phyloP scores from a whole-genome alignment of 2,797 vertebrate species.

The Ctenochaetus hawaiiensis region DNA sequence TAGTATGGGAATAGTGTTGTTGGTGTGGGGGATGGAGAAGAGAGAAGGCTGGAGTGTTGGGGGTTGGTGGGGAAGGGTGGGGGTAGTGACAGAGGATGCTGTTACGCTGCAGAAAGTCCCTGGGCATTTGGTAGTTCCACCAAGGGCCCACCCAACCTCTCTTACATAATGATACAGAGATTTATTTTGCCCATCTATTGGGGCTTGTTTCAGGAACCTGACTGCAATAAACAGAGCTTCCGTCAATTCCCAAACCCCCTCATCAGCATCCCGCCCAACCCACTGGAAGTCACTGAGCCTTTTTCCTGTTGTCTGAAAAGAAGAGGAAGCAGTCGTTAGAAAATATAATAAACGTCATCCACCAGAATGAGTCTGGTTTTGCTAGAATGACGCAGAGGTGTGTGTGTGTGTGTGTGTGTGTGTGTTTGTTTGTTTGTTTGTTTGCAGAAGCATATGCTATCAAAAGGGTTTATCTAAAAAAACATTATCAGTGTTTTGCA shows the following conservation, averaged over 20 bases:
- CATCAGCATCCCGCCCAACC: conserved; percentile 35
- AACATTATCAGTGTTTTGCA: background rate
- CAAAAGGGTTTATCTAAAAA: background rate
- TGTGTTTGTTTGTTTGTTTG: conserved; percentile 14
- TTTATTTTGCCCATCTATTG: conserved; percentile 69
- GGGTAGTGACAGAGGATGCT: conserved; percentile 50
- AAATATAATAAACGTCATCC: conserved; percentile 49
- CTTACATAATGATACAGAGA: conserved; percentile 71
- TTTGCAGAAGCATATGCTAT: background rate
- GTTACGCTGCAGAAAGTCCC: conserved; percentile 66
- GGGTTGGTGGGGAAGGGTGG: conserved; percentile 15
- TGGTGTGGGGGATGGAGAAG: conserved; percentile 17
- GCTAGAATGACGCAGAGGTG: conserved; percentile 14
- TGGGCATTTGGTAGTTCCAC: conserved; percentile 24
- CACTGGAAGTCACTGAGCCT: conserved; percentile 30
- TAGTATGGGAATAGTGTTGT: conserved; percentile 22
- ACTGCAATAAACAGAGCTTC: conserved; percentile 71
- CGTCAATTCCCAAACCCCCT: conserved; percentile 47
- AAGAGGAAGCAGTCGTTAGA: conserved; percentile 28
- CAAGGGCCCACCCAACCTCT: conserved; percentile 55
- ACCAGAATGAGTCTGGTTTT: conserved; percentile 45
- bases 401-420: conserved; percentile 12
- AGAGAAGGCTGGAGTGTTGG: conserved; percentile 8
- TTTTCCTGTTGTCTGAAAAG: conserved; percentile 31
- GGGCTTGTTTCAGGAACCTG: conserved; percentile 71